Conservation (phyloP, 2,113 vertebrate genomes). For the Oenanthe melanoleuca region DNA sequence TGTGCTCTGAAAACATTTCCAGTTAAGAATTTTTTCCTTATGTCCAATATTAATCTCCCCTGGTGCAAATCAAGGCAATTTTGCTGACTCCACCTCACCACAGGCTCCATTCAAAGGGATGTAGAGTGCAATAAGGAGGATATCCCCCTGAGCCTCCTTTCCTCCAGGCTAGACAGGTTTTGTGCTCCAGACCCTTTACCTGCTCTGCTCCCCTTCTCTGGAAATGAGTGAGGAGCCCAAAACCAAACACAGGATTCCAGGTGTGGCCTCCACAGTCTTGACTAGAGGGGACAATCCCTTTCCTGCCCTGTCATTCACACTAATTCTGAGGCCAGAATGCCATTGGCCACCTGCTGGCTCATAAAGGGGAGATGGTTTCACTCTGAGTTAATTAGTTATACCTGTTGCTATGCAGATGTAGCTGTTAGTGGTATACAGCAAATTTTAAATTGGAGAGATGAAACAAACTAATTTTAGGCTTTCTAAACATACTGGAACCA, state of each 20-base stretch:
- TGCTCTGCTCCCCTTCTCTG: background rate
- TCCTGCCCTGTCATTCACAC: background rate
- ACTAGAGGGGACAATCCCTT: accelerated
- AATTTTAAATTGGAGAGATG: background rate
- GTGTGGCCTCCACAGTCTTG: accelerated
- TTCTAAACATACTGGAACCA: background rate
- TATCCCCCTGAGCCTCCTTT: background rate
- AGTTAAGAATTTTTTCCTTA: background rate
- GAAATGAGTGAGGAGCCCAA: no score
- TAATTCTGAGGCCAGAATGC: background rate
- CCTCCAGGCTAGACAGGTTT: background rate
- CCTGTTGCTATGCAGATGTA: background rate
- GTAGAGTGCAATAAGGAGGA: background rate
- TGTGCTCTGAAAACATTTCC: background rate
- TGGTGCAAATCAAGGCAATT: background rate
- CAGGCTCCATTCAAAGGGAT: background rate
- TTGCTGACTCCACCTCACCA: accelerated
- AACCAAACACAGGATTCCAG: accelerated
- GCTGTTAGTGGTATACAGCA: background rate
- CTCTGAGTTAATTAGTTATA: background rate
- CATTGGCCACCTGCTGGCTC: background rate
- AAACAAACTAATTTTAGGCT: background rate
- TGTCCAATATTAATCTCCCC: background rate
- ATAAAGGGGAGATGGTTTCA: background rate
- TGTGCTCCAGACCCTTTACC: background rate